Conservation (phyloP, 1,140 invertebrate genomes). For the Drosophila quadrilineata region DNA sequence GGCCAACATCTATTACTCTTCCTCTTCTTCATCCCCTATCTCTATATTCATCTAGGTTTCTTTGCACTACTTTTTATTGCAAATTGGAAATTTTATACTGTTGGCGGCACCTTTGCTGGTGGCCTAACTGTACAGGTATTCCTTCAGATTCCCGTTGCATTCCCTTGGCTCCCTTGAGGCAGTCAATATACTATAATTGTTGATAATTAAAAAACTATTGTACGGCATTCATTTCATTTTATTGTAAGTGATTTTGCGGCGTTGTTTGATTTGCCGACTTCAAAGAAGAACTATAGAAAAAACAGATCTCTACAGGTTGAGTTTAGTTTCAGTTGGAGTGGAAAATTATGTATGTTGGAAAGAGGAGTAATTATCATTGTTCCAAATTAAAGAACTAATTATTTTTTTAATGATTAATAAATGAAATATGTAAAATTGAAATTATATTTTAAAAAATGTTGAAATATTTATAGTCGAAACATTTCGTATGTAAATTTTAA, state of each 20-base stretch:
- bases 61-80: slow-evolving; percentile 34
- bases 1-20: no score
- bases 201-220: slow-evolving; percentile 57
- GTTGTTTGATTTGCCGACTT: slow-evolving; percentile 11
- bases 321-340: no score
- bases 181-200: slow-evolving; percentile 61
- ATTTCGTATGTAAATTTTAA: no score
- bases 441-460: not conserved
- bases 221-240: slow-evolving; percentile 14
- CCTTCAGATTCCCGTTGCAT: slow-evolving; percentile 9
- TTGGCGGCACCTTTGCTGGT: slow-evolving; percentile 57
- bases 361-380: not conserved
- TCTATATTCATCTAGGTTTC: slow-evolving; percentile 4
- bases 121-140: slow-evolving; percentile 7
- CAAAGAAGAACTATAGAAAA: not conserved
- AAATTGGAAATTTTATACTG: slow-evolving; percentile 79
- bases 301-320: not conserved
- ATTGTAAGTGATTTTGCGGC: slow-evolving; percentile 6
- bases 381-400: no score
- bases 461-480: no score
- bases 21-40: not conserved
- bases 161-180: slow-evolving; percentile 30
- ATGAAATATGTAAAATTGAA: not conserved
- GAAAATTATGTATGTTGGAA: not conserved
- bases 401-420: no score